These are phyloP conservation scores for Melinopterus prodromus DNA, from an alignment of 2,888 invertebrate species.

Conservation along the genomic window DNA sequence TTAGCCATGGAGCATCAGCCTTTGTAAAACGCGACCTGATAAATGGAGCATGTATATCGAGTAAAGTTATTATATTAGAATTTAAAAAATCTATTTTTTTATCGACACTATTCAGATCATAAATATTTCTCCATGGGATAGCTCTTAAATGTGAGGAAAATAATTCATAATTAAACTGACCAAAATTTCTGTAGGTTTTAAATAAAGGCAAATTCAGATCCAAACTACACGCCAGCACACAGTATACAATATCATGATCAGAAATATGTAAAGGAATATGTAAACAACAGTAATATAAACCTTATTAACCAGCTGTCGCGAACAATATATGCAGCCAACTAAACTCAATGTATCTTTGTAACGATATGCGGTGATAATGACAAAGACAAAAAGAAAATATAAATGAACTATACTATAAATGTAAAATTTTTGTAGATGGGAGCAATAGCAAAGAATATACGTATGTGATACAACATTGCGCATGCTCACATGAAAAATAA, in stretches of 20 bases:
- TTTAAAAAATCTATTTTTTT: conserved; percentile 10
- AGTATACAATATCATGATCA: conserved; percentile 17
- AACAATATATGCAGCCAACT: not conserved
- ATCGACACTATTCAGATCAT: conserved; percentile 14
- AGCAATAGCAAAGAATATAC: not conserved
- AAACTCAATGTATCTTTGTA: not conserved
- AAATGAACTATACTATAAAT: not conserved
- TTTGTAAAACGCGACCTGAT: conserved; percentile 1
- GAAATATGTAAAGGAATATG: not conserved
- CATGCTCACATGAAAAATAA: not conserved
- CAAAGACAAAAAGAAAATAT: not conserved
- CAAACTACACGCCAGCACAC: not conserved
- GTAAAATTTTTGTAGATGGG: not conserved
- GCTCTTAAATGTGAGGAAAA: conserved; percentile 9
- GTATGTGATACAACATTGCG: not conserved
- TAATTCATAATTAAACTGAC: conserved; percentile 9
- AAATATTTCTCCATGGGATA: not conserved
- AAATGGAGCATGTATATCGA: conserved; percentile 22
- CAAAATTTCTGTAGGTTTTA: conserved; percentile 16
- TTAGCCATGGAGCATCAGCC: conserved; percentile 13
- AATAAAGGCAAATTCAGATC: not conserved
- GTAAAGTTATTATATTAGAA: not conserved
- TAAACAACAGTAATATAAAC: not conserved
- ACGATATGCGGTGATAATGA: not conserved
- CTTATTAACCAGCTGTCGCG: not conserved